Conservation (phyloP, 1,140 invertebrate species). For the Portunus trituberculatus region DNA sequence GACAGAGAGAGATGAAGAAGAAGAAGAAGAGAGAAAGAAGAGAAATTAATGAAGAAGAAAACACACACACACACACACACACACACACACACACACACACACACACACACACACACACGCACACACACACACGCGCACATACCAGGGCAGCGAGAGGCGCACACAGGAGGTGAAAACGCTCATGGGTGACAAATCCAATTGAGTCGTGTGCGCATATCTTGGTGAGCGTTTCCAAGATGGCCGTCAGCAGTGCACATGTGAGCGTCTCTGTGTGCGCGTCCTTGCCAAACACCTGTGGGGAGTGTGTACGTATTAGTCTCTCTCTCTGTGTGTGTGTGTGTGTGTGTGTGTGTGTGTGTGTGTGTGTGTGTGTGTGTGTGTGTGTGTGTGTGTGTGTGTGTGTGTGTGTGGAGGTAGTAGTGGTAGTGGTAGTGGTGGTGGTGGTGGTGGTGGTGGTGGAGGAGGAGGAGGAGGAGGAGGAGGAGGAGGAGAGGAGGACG, state of each 20-base stretch:
- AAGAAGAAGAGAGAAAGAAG: no score
- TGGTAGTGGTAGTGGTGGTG: no score
- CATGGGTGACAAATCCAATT: constrained; percentile 89
- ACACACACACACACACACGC: no score
- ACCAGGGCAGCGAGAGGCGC: constrained; percentile 92
- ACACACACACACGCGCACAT: constrained; percentile 24
- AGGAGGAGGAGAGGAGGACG: no score
- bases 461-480: no score
- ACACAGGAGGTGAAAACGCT: constrained; percentile 91
- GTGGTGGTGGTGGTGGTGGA: no score
- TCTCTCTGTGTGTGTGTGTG: background rate
- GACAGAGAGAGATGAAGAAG: no score
- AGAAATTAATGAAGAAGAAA: no score
- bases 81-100: no score
- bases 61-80: no score
- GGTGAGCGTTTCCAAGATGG: constrained; percentile 87
- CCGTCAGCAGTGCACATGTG: constrained; percentile 84
- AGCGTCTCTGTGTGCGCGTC: constrained; percentile 79
- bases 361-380: background rate
- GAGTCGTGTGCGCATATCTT: constrained; percentile 91
- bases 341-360: constrained; percentile 53
- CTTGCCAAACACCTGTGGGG: constrained; percentile 77
- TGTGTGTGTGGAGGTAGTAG: background rate
- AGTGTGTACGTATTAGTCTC: background rate
- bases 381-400: background rate